Base-by-base conservation (phyloP, 2,888 invertebrate species). In the Eilema caniola region DNA sequence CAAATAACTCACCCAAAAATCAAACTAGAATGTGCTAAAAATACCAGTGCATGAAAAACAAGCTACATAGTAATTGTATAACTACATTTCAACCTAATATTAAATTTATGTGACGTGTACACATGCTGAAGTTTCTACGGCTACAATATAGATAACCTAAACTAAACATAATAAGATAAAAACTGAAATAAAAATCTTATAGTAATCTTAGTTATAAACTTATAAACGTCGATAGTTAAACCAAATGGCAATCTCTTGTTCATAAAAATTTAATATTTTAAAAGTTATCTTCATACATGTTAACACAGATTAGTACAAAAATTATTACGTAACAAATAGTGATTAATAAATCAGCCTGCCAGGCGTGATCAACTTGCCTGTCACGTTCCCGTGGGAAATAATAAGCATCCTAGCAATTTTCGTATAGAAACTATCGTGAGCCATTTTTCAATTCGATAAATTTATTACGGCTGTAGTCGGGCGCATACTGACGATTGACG, bases 211-310 rank as follows among this genome's bases (percentile, higher is more conserved):
- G 60, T 28, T 31, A 59, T 59, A 25, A 28, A 28, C 62, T 62
- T 67, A 65, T 33, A 56, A 53, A 67, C 28, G 31, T 62, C n/a
- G 62, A 67, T 63, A 70, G 64, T 64, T 61, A 66, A 79, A 79
- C 69, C 70, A 66, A 62, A 53, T 56, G 57, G 28, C 2, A 62
- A 24, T 37, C 24, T 24, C 24, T 37, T 56, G 24, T 24, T 23
- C 53, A 23, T n/a, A 62, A 37, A 62, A 62, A 37, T 7, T 23
- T 7, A 4, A 14, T 7, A 47, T 47, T 20, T 47, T 20, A 47
- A 20, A 47, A 20, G 47, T 47, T 47, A 8, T 16, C 7, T n/a
- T n/a, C n/a, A n/a, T n/a, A n/a, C n/a, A n/a, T n/a, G n/a, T n/a
- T n/a, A n/a, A n/a, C n/a, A n/a, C n/a, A n/a, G n/a, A n/a, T n/a